Percentiles rank a stretch among this genome's conserved stretches.
Conservation (phyloP, 1,140 invertebrate species). For the Drosophila kurseongensis region DNA sequence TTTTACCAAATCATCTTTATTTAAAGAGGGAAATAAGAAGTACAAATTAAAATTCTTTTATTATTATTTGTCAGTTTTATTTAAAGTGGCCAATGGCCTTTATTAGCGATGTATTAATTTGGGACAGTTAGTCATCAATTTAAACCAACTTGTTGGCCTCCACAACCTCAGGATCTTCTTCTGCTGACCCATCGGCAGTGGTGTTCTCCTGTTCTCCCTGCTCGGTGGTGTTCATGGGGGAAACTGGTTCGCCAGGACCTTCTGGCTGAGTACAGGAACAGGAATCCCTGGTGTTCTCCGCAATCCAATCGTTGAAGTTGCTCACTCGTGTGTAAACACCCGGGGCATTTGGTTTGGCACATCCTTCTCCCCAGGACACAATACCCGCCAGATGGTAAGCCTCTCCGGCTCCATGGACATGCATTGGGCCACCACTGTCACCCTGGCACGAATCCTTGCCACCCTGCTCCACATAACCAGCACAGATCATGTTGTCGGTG, state of each 20-base stretch:
- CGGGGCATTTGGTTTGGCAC: conserved; percentile 91
- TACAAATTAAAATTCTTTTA: too few species aligned
- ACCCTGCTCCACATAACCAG: conserved; percentile 90
- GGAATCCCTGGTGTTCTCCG: conserved; percentile 87
- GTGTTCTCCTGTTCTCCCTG: conserved; percentile 21
- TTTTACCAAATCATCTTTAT: too few species aligned
- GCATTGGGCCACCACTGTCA: conserved; percentile 89
- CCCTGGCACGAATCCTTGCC: conserved; percentile 91
- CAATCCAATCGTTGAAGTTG: conserved; percentile 91
- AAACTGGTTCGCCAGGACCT: not conserved
- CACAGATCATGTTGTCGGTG: conserved; percentile 95
- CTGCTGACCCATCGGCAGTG: conserved; percentile 2
- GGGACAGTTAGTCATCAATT: not conserved
- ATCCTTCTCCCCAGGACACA: conserved; percentile 93
- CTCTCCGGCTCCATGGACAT: conserved; percentile 84
- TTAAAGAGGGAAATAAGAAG: too few species aligned
- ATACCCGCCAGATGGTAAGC: conserved; percentile 85
- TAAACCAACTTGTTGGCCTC: conserved; percentile 51
- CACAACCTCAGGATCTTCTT: conserved; percentile 24
- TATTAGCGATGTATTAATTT: not conserved
- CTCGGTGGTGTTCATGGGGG: conserved; percentile 19
- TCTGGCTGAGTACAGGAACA: conserved; percentile 86
- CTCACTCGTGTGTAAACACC: conserved; percentile 94
- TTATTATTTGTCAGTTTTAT: too few species aligned
- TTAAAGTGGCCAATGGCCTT: not conserved